Evolutionary conservation across 2,797 vertebrate genomes (phyloP), one percentile per base, ranked within the genome.

Genomic region (Benthosema pterotum): DNA sequence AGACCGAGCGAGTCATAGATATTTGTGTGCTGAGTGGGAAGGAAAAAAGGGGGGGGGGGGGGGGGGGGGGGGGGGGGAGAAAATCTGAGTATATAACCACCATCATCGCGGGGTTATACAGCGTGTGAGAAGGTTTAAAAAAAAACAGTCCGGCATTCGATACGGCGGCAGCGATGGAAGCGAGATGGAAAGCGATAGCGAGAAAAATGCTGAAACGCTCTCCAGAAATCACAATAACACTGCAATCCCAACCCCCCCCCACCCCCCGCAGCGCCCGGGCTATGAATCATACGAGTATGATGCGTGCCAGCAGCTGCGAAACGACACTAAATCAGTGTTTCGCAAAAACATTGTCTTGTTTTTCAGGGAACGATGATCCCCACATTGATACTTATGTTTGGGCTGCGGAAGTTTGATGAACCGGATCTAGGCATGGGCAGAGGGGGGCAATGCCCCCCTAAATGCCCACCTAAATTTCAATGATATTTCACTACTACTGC

Each of bases 241-340:
- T n/a, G n/a, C n/a, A n/a, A n/a, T n/a, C n/a, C 22, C 79, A 77
- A 71, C 80, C 67, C 77, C 88, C 80, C 82, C 60, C 38, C 25
- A 1, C 25, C 32, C 32, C 32, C 32, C 32, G 0, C 32, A 38
- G 32, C 8, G 32, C 2, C 11, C n/a, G n/a, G 78, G 80, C 79
- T 67, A 72, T 89, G 79, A 87, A 87, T 89, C 80, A 89, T 25
- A 3, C 79, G 84, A 38, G 84, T 83, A 76, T 74, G 70, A 80
- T 78, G 62, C 75, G 79, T 84, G 90, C 77, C 88, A 88, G 87
- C 86, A 86, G 83, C 85, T 89, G 82, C 67, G 81, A 87, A n/a
- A 87, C 83, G 72, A 82, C 81, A 87, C 76, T 82, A 74, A 38
- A 38, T 38, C 32, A 38, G 32, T 38, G 32, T 38, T 38, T 38